Evolutionary conservation across 2,888 invertebrate species (phyloP), one percentile per base, ranked within the genome.

Genomic region (Lepidocyrtinus sp.): DNA sequence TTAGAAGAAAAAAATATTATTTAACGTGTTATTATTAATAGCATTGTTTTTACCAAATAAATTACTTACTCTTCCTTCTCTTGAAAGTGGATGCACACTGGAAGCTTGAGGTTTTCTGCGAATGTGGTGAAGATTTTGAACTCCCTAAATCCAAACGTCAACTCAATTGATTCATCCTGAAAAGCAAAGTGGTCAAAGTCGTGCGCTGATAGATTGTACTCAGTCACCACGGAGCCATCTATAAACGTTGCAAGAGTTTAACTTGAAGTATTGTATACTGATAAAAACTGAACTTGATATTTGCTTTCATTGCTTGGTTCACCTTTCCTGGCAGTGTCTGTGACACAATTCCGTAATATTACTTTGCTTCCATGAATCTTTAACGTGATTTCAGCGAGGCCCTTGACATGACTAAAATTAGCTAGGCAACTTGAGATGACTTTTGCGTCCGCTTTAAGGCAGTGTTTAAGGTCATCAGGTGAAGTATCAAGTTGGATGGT

Each of bases 221-320:
- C 85, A 1, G 86, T 85, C 22, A 83, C 84, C 5, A 86, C 78
- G 27, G 83, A 82, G 12, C 84, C 84, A 27, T 86, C 86, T 86
- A 59, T 2, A 64, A 61, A 73, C 21, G 72, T n/a, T n/a, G n/a
- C n/a, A n/a, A n/a, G n/a, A n/a, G n/a, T 17, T 12, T 70, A 21
- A 59, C 7, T 7, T 3, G 5, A 64, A 12, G 63, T n/a, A 64
- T n/a, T 3, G 17, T 69, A 67, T 26, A n/a, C 17, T n/a, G 7
- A 63, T 50, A 71, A 5, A n/a, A 61, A 59, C n/a, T n/a, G n/a
- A n/a, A n/a, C n/a, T n/a, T n/a, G n/a, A n/a, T n/a, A n/a, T n/a
- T n/a, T n/a, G n/a, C n/a, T n/a, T n/a, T n/a, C n/a, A n/a, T n/a
- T n/a, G n/a, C n/a, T n/a, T 3, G 9, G 12, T 27, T 45, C 70